phyloP scores from a whole-genome alignment of 2,797 vertebrate species.

The Neoniphon sammara region DNA sequence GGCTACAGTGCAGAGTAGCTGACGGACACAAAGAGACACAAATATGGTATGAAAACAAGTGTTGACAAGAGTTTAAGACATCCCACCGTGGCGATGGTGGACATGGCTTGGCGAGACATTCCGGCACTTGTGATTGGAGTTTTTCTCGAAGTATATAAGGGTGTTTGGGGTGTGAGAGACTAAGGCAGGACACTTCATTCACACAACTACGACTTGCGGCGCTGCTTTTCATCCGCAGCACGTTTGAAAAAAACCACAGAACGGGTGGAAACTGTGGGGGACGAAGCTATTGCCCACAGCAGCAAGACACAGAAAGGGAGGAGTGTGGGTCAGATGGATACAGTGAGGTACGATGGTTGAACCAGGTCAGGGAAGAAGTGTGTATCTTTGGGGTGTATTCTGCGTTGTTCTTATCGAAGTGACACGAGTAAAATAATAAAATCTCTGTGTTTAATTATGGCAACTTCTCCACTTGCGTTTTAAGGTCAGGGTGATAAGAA shows the following conservation, averaged over 20 bases:
- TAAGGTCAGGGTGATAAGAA: conserved; percentile 79
- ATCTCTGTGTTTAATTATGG: conserved; percentile 62
- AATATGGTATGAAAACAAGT: conserved; percentile 64
- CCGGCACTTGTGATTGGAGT: conserved; percentile 84
- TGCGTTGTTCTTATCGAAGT: conserved; percentile 46
- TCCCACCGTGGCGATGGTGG: conserved; percentile 72
- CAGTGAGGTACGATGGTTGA: conserved; percentile 42
- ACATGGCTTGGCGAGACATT: conserved; percentile 83
- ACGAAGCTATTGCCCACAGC: conserved; percentile 35
- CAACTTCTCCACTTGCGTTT: conserved; percentile 67
- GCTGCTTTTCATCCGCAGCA: conserved; percentile 44
- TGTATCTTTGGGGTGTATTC: conserved; percentile 79
- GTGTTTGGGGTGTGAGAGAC: conserved; percentile 56
- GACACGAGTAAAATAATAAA: conserved; percentile 56
- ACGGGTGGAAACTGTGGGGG: conserved; percentile 43
- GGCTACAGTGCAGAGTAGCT: conserved; percentile 59
- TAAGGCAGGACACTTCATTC: conserved; percentile 74
- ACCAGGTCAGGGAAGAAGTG: conserved; percentile 66
- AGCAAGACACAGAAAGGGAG: conserved; percentile 42
- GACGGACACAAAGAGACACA: conserved; percentile 40
- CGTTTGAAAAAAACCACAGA: conserved; percentile 29
- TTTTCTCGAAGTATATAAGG: conserved; percentile 65
- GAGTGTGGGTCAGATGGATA: conserved; percentile 37
- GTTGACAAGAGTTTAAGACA: conserved; percentile 79
- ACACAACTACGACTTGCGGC: conserved; percentile 49